Percentiles rank a stretch among this genome's conserved stretches.
phyloP scores from a whole-genome alignment of 2,888 invertebrate species.

The Sabatieria punctata region DNA sequence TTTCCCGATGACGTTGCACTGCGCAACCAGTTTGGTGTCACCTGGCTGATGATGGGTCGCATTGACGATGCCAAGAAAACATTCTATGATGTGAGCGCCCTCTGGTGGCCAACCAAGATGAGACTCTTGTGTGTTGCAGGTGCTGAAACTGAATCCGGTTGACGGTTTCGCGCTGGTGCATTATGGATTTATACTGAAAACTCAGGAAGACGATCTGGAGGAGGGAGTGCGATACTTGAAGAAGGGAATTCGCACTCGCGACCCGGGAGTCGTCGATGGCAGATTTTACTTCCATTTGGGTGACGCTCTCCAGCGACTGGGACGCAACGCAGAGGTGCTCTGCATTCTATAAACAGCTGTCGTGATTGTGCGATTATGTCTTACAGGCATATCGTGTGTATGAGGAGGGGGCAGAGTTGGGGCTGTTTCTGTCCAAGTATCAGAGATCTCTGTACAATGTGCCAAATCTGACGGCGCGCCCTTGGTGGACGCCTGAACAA shows the following conservation, averaged over 20 bases:
- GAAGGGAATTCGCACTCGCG: constrained; percentile 51
- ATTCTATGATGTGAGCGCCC: constrained; percentile 42
- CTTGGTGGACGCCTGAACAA: constrained; percentile 60
- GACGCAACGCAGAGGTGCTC: constrained; percentile 46
- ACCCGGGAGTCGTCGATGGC: constrained; percentile 53
- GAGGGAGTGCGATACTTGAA: constrained; percentile 48
- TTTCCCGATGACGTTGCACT: constrained; percentile 47
- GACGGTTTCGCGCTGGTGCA: constrained; percentile 59
- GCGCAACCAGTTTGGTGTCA: constrained; percentile 55
- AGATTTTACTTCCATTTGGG: constrained; percentile 68
- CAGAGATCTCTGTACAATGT: constrained; percentile 76
- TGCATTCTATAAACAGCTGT: not conserved
- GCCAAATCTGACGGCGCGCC: constrained; percentile 48
- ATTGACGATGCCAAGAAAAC: constrained; percentile 45
- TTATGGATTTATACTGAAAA: constrained; percentile 40
- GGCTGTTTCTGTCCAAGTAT: constrained; percentile 52
- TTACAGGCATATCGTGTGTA: constrained; percentile 41
- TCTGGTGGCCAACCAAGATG: too few species aligned
- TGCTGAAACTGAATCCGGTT: constrained; percentile 51
- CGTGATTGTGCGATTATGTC: not conserved
- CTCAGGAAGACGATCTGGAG: constrained; percentile 43
- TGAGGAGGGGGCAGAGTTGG: constrained; percentile 45
- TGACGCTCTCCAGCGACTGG: constrained; percentile 54
- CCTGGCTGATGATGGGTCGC: constrained; percentile 48
- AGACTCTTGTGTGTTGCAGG: constrained; percentile 27